Conservation (phyloP, 2,113 vertebrate genomes). For the Protobothrops mucrosquamatus region DNA sequence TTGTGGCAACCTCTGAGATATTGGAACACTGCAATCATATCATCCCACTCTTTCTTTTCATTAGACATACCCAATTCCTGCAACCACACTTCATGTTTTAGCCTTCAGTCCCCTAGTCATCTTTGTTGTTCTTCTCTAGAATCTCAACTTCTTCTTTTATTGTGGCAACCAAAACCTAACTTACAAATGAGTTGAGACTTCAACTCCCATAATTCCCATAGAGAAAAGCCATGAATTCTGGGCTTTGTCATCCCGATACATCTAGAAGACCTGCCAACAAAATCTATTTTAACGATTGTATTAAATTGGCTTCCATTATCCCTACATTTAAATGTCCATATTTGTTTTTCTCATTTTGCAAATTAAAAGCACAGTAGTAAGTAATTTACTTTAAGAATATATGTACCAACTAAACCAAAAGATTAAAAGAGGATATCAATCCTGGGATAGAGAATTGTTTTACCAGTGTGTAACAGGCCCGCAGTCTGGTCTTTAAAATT, state of each 20-base stretch:
- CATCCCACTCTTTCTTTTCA: too few relatives aligned
- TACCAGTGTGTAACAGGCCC: constrained; percentile 92
- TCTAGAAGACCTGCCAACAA: background rate
- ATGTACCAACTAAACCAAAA: background rate
- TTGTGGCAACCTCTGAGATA: too few relatives aligned
- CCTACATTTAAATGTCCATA: background rate
- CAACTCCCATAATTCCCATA: background rate
- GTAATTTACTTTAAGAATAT: background rate
- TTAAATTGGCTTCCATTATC: background rate
- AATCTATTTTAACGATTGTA: background rate
- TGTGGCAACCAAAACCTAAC: background rate
- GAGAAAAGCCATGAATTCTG: background rate
- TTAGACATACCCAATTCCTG: too few relatives aligned
- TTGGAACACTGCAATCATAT: too few relatives aligned
- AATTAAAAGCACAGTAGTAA: background rate
- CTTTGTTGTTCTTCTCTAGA: background rate
- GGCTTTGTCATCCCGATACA: background rate
- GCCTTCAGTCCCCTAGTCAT: too few relatives aligned
- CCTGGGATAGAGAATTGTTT: constrained; percentile 11
- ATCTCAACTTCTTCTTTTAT: background rate
- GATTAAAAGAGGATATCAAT: background rate
- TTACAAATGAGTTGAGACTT: background rate
- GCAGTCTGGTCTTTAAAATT: constrained; percentile 72
- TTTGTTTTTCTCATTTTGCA: background rate
- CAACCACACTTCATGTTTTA: too few relatives aligned